Percentiles rank a stretch among this genome's conserved stretches.
Evolutionary conservation across 2,113 vertebrate genomes (phyloP).

Genomic region (Pterocles burchelli): DNA sequence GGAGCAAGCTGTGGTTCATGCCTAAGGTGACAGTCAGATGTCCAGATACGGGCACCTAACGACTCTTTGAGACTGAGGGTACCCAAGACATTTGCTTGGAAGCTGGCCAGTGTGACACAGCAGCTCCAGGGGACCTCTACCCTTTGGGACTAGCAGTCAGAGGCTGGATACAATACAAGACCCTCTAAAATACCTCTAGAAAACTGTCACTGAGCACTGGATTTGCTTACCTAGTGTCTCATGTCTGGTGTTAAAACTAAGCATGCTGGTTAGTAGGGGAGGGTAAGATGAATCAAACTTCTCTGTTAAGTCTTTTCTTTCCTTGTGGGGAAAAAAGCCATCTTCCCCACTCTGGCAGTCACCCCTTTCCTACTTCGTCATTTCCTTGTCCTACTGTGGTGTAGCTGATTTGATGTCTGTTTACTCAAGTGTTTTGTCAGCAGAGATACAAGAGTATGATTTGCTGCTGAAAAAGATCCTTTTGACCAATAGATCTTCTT

Average conservation of each 20-base stretch:
- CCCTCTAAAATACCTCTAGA: not conserved
- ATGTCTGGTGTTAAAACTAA: not conserved
- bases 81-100: not conserved
- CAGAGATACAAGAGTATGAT: not conserved
- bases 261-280: not conserved
- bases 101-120: not conserved
- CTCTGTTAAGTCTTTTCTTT: not conserved
- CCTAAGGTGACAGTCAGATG: not conserved
- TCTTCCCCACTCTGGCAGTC: not conserved
- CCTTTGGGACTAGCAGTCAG: not conserved
- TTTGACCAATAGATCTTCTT: not conserved
- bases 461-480: not conserved
- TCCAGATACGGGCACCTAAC: not conserved
- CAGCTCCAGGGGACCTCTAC: not conserved
- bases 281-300: not conserved
- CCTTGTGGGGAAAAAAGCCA: not conserved
- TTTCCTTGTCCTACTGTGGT: not conserved
- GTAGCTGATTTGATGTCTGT: not conserved
- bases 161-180: not conserved
- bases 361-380: not conserved
- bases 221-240: not conserved
- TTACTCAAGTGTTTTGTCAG: not conserved
- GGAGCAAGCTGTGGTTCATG: not conserved
- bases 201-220: not conserved
- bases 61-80: not conserved